Conservation (phyloP, 2,113 vertebrate genomes). For the rat (Rattus norvegicus) region DNA sequence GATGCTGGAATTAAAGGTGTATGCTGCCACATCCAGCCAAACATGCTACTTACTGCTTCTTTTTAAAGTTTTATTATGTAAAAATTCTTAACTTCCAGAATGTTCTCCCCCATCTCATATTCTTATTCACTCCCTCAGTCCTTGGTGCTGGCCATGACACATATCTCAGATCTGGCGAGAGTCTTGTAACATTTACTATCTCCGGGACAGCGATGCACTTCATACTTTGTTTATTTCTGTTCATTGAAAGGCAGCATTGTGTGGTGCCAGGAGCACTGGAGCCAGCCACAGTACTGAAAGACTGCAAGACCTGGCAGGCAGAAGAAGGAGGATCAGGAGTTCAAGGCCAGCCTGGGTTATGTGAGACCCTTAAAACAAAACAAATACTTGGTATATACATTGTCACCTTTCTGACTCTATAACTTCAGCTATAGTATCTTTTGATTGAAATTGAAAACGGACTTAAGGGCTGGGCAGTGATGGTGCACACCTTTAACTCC, state of each 20-base stretch:
- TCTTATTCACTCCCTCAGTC: background rate
- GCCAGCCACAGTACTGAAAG: background rate
- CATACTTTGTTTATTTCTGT: conserved; percentile 41
- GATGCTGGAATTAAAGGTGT: background rate
- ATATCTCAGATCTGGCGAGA: background rate
- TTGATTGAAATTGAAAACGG: background rate
- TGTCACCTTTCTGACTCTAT: conserved; percentile 1
- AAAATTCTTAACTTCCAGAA: conserved; percentile 26
- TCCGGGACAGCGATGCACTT: background rate
- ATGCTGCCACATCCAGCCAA: background rate
- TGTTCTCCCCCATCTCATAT: background rate
- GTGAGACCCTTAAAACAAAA: background rate
- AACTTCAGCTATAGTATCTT: background rate
- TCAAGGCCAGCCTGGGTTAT: background rate
- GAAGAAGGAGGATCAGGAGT: background rate
- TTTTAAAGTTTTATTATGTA: background rate
- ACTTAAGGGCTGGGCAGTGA: too few relatives aligned
- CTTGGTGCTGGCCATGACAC: background rate
- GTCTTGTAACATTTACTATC: conserved; percentile 21
- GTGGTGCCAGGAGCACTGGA: background rate
- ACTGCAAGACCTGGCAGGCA: background rate
- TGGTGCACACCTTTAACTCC: too few relatives aligned
- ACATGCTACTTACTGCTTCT: background rate
- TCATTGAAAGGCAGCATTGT: conserved; percentile 22
- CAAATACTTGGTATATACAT: background rate